Conservation (phyloP, 2,888 invertebrate genomes). For the Abrostola tripartita region DNA sequence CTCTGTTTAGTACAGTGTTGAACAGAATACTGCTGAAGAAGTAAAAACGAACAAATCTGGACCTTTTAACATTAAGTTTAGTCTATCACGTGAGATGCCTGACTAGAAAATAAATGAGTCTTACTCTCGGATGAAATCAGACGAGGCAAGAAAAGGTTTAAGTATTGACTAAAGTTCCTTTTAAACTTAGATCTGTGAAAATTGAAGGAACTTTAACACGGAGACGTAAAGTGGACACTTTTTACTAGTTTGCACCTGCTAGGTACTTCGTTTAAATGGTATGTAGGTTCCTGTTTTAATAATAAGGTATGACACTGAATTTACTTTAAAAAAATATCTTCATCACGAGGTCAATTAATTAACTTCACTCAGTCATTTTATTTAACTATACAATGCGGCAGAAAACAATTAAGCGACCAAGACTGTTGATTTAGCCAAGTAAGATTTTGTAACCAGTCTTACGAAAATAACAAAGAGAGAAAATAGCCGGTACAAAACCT, state of each 20-base stretch:
- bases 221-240: neutral
- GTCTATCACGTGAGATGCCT: slow-evolving; percentile 24
- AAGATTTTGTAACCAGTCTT: no score
- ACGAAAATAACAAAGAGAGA: no score
- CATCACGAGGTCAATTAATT: no score
- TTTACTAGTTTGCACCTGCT: neutral
- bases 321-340: no score
- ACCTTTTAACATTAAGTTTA: slow-evolving; percentile 26
- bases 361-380: no score
- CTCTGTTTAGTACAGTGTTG: neutral
- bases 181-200: neutral
- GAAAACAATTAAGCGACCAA: no score
- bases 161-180: slow-evolving; percentile 6
- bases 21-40: slow-evolving; percentile 10
- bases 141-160: slow-evolving; percentile 7
- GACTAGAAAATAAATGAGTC: slow-evolving; percentile 37
- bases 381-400: no score
- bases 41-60: slow-evolving; percentile 23
- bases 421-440: no score
- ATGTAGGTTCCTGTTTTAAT: no score
- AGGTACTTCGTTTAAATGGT: no score
- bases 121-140: slow-evolving; percentile 7
- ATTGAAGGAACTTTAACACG: neutral
- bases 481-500: no score
- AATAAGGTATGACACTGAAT: no score